Percentiles rank a stretch among this genome's conserved stretches.
phyloP scores from a whole-genome alignment of 2,888 invertebrate genomes.

The Didymodactylos carnosus region DNA sequence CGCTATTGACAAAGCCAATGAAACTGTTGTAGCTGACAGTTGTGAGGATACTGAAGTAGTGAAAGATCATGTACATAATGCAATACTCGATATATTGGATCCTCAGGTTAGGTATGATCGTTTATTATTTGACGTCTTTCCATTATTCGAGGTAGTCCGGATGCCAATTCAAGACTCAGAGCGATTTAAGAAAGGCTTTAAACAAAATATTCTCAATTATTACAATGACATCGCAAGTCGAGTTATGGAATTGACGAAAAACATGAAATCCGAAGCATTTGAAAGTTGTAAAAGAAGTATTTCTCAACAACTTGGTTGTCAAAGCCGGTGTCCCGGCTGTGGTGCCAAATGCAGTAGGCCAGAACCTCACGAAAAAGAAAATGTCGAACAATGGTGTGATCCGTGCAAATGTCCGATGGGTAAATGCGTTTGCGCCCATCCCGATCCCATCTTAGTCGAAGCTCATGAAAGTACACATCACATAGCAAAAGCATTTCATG shows the following conservation, averaged over 20 bases:
- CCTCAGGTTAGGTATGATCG: too few species aligned
- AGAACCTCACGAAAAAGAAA: background rate
- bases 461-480: background rate
- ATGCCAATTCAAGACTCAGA: background rate
- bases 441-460: background rate
- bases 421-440: background rate
- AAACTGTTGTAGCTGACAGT: background rate
- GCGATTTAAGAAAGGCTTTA: background rate
- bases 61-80: background rate
- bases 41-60: background rate
- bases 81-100: too few species aligned
- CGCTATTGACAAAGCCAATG: background rate
- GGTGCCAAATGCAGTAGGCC: background rate
- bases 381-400: background rate
- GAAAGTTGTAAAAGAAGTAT: background rate
- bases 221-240: background rate
- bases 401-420: background rate
- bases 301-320: background rate
- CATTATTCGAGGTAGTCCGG: too few species aligned
- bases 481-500: background rate
- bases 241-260: background rate
- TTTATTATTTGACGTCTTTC: too few species aligned
- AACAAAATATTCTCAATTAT: too few species aligned
- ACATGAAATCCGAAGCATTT: background rate
- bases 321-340: background rate